Evolutionary conservation across 1,140 invertebrate species (phyloP).

Genomic region (Helicoverpa zea): DNA sequence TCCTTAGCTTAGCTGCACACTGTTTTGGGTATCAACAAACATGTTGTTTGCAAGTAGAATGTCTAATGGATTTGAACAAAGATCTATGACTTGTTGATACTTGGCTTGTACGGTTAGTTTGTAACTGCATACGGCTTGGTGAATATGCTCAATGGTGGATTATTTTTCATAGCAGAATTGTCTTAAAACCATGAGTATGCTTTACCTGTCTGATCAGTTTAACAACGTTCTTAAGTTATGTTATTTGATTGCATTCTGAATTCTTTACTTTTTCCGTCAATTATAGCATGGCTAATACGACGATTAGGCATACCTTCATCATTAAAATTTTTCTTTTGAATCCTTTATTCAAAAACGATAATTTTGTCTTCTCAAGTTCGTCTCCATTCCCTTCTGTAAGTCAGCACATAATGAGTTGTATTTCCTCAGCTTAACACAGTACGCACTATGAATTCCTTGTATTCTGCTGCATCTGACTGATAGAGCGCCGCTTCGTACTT

Average conservation of each 20-base stretch:
- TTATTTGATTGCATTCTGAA: no score
- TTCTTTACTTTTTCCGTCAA: no score
- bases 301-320: no score
- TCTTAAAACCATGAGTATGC: background rate
- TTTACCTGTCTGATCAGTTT: background rate
- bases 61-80: slow-evolving; percentile 7
- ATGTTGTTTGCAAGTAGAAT: slow-evolving; percentile 36
- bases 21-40: slow-evolving; percentile 33
- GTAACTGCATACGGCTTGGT: background rate
- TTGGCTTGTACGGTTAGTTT: no score
- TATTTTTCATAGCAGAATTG: background rate
- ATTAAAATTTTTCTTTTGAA: no score
- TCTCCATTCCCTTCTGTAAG: background rate
- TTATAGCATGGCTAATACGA: no score
- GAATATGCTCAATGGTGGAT: background rate
- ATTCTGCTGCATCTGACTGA: slow-evolving; percentile 51
- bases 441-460: slow-evolving; percentile 48
- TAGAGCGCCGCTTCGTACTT: slow-evolving; percentile 10
- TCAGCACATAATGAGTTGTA: slow-evolving; percentile 61
- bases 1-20: slow-evolving; percentile 54
- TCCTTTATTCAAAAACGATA: background rate
- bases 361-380: background rate
- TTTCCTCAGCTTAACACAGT: slow-evolving; percentile 51
- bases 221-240: no score
- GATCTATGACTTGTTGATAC: background rate